Percentiles rank a stretch among this genome's conserved stretches.
These are phyloP conservation scores for Thecocarcelia acutangulata DNA, from an alignment of 2,888 invertebrate genomes.

Conservation along the genomic window DNA sequence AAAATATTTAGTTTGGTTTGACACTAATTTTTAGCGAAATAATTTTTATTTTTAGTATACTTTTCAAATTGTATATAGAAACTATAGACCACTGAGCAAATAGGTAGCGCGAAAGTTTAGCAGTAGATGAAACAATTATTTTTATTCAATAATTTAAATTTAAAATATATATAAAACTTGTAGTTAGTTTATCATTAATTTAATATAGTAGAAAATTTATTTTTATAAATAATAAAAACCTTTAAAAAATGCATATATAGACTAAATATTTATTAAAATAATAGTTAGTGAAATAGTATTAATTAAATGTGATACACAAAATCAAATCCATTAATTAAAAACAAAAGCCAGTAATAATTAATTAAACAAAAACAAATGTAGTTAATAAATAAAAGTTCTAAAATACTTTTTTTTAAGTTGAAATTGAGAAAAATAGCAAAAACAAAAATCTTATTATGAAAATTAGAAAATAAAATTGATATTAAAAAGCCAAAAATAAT, in stretches of 20 bases:
- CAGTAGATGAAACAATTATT: slow-evolving; percentile 63
- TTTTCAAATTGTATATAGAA: slow-evolving; percentile 56
- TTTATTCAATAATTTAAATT: slow-evolving; percentile 21
- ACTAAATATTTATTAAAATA: slow-evolving; percentile 12
- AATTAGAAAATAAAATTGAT: too few species aligned
- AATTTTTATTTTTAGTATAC: slow-evolving; percentile 3
- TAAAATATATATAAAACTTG: slow-evolving; percentile 20
- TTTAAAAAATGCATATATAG: slow-evolving; percentile 1
- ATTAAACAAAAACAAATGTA: slow-evolving; percentile 31
- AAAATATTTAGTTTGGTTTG: background rate
- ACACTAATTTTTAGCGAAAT: slow-evolving; percentile 8
- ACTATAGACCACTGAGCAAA: slow-evolving; percentile 65
- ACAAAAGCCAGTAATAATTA: slow-evolving; percentile 52
- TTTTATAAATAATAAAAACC: slow-evolving; percentile 46
- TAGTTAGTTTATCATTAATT: slow-evolving; percentile 57
- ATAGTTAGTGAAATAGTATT: slow-evolving; percentile 33
- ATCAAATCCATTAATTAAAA: slow-evolving; percentile 62
- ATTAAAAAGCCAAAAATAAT: too few species aligned
- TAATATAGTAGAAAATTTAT: slow-evolving; percentile 29
- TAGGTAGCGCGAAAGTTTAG: slow-evolving; percentile 66
- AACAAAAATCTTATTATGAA: background rate
- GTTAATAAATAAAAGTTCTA: background rate
- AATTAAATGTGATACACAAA: slow-evolving; percentile 67
- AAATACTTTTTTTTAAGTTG: background rate
- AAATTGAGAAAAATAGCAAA: too few species aligned